A percentile compares a stretch with the other conserved stretches of the same genome.
These are phyloP conservation scores for Formica exsecta DNA, from an alignment of 1,140 invertebrate genomes.

Conservation along the genomic window DNA sequence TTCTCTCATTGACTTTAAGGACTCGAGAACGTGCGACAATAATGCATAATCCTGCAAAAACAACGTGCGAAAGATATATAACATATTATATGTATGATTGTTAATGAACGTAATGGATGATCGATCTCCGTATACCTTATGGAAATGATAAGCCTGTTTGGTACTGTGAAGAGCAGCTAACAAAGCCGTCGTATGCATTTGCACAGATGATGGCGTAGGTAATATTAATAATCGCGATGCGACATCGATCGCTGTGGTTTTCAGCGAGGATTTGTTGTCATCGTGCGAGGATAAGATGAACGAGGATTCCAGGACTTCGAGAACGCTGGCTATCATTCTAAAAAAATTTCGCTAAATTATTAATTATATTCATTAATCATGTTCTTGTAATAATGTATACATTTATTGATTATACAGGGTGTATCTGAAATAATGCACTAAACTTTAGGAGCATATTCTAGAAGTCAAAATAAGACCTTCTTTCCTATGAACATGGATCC, in stretches of 20 bases:
- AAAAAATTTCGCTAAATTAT: slow-evolving; percentile 70
- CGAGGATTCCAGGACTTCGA: slow-evolving; percentile 92
- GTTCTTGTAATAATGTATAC: neutral
- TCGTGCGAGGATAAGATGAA: slow-evolving; percentile 87
- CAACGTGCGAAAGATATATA: neutral
- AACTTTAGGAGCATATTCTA: too few species aligned
- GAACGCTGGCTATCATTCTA: slow-evolving; percentile 90
- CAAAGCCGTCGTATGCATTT: slow-evolving; percentile 92
- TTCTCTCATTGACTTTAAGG: slow-evolving; percentile 89
- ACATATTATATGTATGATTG: neutral
- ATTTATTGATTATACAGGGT: neutral
- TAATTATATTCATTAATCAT: slow-evolving; percentile 21
- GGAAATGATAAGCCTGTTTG: slow-evolving; percentile 92
- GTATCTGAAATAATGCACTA: too few species aligned
- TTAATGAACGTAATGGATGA: neutral
- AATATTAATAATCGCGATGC: slow-evolving; percentile 93
- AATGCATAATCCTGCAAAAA: slow-evolving; percentile 91
- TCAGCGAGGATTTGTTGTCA: slow-evolving; percentile 82
- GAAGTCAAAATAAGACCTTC: too few species aligned
- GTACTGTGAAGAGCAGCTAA: slow-evolving; percentile 93
- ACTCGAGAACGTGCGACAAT: slow-evolving; percentile 91
- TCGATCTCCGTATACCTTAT: slow-evolving; percentile 88
- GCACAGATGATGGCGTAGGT: slow-evolving; percentile 93
- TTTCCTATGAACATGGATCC: too few species aligned
- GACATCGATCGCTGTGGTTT: slow-evolving; percentile 90